Conservation (phyloP, 1,140 invertebrate species). For the Drosophila mojavensis region DNA sequence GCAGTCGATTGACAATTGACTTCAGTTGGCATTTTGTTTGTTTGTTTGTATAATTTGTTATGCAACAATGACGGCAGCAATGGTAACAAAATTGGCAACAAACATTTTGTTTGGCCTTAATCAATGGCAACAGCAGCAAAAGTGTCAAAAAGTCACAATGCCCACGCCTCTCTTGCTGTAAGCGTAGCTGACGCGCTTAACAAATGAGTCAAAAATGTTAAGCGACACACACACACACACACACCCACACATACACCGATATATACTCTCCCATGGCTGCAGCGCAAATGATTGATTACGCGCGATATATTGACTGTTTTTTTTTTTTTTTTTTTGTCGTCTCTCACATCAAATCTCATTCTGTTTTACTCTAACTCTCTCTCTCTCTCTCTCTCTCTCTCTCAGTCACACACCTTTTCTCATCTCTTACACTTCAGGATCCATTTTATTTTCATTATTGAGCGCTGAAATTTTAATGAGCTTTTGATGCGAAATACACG, state of each 20-base stretch:
- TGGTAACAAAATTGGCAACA: constrained; percentile 18
- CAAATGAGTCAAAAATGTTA: constrained; percentile 43
- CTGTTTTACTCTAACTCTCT: not conserved
- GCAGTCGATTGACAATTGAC: constrained; percentile 21
- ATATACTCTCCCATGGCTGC: not conserved
- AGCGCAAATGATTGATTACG: constrained; percentile 62
- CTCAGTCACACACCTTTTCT: not conserved
- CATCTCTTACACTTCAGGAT: constrained; percentile 1
- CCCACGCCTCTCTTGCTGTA: not conserved
- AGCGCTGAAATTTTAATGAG: constrained; percentile 64
- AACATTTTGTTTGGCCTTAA: constrained; percentile 56
- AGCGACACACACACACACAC: not conserved
- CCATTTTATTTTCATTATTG: constrained; percentile 42
- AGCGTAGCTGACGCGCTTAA: constrained; percentile 43
- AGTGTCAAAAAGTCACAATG: constrained; percentile 36
- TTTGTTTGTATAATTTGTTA: constrained; percentile 69
- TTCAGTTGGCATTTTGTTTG: constrained; percentile 6
- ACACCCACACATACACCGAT: not conserved
- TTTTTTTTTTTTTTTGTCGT: not conserved
- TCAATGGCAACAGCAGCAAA: constrained; percentile 44
- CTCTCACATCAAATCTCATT: not conserved
- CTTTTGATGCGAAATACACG: constrained; percentile 60
- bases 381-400: not conserved
- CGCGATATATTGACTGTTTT: constrained; percentile 21
- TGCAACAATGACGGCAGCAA: constrained; percentile 52